Base-by-base conservation (phyloP, 2,888 invertebrate genomes). In the Nebria brevicollis region DNA sequence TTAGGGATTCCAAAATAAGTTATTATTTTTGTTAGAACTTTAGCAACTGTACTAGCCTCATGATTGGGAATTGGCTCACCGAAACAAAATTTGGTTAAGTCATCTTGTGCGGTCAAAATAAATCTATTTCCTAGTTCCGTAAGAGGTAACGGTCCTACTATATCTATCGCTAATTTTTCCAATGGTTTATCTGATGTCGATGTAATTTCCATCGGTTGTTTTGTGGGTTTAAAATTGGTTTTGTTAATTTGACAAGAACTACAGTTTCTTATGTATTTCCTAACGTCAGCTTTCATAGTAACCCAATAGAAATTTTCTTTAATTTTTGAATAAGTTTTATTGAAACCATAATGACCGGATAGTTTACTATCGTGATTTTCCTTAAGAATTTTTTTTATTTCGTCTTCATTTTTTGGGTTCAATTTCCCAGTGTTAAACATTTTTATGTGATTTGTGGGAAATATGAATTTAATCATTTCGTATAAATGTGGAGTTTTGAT, bases 41-140 rank as follows among this genome's bases (percentile, higher is more conserved):
- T 83, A 0, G 87, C 87, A 5, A 86, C 77, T 0, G 85, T 86
- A 75, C 54, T 64, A 5, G 88, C 85, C 80, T 86, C 85, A 26
- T 85, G 85, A 83, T 87, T 85, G 15, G 83, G 83, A 13, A 87
- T 82, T 1, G 86, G 83, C 72, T 84, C 79, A 7, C 86, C 86
- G 77, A 83, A 83, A 7, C 85, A 85, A 81, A 83, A 87, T 84
- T 87, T 87, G 0, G 86, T 86, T 41, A 87, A 77, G 82, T 86
- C 86, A 82, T 87, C 87, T 83, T 86, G 85, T 8, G 84, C 41
- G 0, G 86, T 86, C 10, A 86, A 70, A 70, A 86, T 84, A 75
- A 82, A 86, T 83, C 82, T 83, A 77, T 86, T 85, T 13, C 85
- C 86, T 2, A 78, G 64, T 34, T 82, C 72, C 0, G 85, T 84